Conservation (phyloP, 2,888 invertebrate genomes). For the Lordiphosa fenestrarum region DNA sequence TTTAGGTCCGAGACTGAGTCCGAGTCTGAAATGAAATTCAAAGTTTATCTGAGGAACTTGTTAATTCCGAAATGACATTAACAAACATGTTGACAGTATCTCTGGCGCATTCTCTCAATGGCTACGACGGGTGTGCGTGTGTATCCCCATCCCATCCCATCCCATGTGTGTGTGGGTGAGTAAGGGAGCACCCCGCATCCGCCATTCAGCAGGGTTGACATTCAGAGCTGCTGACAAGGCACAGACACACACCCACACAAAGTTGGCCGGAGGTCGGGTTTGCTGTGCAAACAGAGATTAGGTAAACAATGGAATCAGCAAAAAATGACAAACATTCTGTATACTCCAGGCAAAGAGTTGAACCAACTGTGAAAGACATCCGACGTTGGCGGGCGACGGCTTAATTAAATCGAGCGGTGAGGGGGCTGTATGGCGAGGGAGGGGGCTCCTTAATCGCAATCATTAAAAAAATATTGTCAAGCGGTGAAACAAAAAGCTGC, state of each 20-base stretch:
- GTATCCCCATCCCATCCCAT: no score
- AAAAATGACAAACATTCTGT: conserved; percentile 39
- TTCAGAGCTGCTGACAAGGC: conserved; percentile 53
- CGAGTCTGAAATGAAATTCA: conserved; percentile 64
- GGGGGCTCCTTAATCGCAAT: conserved; percentile 56
- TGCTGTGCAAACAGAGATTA: conserved; percentile 65
- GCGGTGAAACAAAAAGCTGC: conserved; percentile 56
- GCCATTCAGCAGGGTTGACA: conserved; percentile 32
- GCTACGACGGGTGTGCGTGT: conserved; percentile 5
- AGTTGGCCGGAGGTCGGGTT: conserved; percentile 31
- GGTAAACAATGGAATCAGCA: conserved; percentile 72
- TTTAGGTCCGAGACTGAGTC: conserved; percentile 22
- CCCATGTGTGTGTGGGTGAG: no score
- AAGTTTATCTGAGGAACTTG: conserved; percentile 75
- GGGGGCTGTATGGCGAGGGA: neutral
- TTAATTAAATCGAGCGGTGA: conserved; percentile 64
- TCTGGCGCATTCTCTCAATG: conserved; percentile 21
- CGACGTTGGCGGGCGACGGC: conserved; percentile 42
- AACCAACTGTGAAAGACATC: conserved; percentile 11
- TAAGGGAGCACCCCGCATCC: neutral
- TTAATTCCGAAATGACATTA: conserved; percentile 71
- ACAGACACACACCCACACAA: conserved; percentile 38
- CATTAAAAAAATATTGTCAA: conserved; percentile 74
- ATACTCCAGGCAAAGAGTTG: conserved; percentile 28
- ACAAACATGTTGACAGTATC: conserved; percentile 73